Base-by-base conservation (phyloP, 2,797 vertebrate genomes). In the Tympanoctomys barrerae region DNA sequence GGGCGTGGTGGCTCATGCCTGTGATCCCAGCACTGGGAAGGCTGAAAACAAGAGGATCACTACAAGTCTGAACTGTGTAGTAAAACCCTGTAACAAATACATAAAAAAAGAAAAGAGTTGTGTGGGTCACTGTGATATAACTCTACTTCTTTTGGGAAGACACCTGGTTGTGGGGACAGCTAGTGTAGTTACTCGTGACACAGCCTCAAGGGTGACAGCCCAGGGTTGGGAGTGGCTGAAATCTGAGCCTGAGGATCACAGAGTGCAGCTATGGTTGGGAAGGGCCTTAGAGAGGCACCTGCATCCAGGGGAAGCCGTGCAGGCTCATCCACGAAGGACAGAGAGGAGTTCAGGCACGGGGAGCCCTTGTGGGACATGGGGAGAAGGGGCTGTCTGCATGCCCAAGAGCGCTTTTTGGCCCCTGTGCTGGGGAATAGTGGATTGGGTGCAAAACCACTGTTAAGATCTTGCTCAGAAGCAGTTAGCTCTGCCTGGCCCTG, bases 401-500 rank as follows among this genome's bases (percentile, higher is more conserved):
- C 66, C 36, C 59, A 21, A 19, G 24, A 57, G 24, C 19, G 6
- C 14, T 22, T 11, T 24, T 9, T 10, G 31, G 36, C 19, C 10
- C 70, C 70, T 39, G 70, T 21, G n/a, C 36, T 21, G 22, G 36
- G 36, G 3, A 73, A 42, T 42, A n/a, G 33, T 42, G 71, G 39
- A 73, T 26, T 26, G 9, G 36, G 39, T 42, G 71, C 39, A 4
- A 39, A 26, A 73, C 22, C 39, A 26, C 39, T 1, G 1, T 10
- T 10, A 39, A n/a, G 10, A 10, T 11, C 36, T 0, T 2, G 31
- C 19, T 1, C 2, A 14, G 22, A 64, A 19, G 18, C 13, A 26
- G 42, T 19, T 36, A 68, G 19, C 12, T 59, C 33, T 21, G 4
- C 62, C 61, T 71, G n/a, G 54, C 46, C 33, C 12, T n/a, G 24